Conservation (phyloP, 2,888 invertebrate genomes). For the Epistrophe grossulariae region DNA sequence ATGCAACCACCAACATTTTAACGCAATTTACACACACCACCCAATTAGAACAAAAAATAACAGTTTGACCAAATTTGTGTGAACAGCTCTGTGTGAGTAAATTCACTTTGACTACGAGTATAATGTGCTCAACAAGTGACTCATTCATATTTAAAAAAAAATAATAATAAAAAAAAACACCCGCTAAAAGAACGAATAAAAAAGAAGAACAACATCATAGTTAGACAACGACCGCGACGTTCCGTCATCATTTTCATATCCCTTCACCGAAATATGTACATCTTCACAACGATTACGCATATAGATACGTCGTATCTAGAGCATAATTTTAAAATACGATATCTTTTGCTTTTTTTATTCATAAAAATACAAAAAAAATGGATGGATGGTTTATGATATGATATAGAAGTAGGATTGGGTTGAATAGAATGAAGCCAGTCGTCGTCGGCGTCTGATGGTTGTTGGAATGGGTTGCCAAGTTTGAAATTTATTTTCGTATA, state of each 20-base stretch:
- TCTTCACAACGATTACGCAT: slow-evolving; percentile 57
- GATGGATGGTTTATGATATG: slow-evolving; percentile 10
- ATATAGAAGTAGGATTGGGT: neutral
- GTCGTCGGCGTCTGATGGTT: neutral
- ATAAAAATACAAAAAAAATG: slow-evolving; percentile 16
- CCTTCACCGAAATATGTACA: neutral
- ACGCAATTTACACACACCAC: no score
- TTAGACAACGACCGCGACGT: slow-evolving; percentile 42
- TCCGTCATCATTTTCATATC: slow-evolving; percentile 40
- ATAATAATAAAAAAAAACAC: slow-evolving; percentile 35
- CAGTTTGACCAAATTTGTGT: neutral
- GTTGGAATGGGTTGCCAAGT: slow-evolving; percentile 7
- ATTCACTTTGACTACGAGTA: slow-evolving; percentile 7
- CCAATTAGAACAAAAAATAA: neutral
- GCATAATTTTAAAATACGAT: slow-evolving; percentile 58
- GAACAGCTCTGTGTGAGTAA: neutral
- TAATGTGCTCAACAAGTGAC: slow-evolving; percentile 69
- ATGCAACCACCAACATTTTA: no score
- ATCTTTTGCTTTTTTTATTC: slow-evolving; percentile 11
- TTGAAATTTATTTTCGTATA: neutral
- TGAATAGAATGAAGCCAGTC: slow-evolving; percentile 12
- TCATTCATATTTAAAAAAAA: slow-evolving; percentile 51
- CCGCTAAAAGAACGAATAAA: slow-evolving; percentile 43
- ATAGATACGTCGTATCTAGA: slow-evolving; percentile 73
- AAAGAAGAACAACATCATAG: slow-evolving; percentile 44